Evolutionary conservation across 2,888 invertebrate species (phyloP).

Genomic region (Tetanocera ferruginea): DNA sequence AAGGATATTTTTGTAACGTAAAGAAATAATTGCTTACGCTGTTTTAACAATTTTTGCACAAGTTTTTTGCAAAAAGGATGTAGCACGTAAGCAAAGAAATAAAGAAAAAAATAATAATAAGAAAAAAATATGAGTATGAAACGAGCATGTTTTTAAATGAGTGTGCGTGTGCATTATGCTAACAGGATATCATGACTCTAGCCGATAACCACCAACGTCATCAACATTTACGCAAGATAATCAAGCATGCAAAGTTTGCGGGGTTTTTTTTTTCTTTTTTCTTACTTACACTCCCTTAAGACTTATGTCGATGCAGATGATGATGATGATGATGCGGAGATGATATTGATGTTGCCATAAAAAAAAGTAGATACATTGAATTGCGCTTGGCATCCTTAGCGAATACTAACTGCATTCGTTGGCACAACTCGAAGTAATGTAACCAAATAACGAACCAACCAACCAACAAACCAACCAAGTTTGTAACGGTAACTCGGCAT

Average conservation of each 20-base stretch:
- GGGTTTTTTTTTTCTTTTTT: neutral
- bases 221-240: conserved; percentile 26
- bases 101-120: neutral
- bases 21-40: conserved; percentile 63
- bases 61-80: conserved; percentile 12
- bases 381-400: neutral
- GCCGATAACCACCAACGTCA: conserved; percentile 11
- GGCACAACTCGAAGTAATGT: conserved; percentile 54
- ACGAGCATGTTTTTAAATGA: neutral
- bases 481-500: conserved; percentile 13
- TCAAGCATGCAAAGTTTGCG: neutral
- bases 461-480: conserved; percentile 45
- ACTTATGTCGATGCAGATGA: neutral
- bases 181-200: conserved; percentile 18
- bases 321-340: neutral
- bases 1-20: neutral
- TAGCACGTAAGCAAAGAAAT: neutral
- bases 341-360: too few relatives aligned
- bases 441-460: conserved; percentile 66
- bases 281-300: neutral
- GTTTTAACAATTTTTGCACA: conserved; percentile 61
- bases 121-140: neutral
- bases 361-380: neutral
- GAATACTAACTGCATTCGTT: conserved; percentile 21
- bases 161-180: conserved; percentile 13